A percentile compares a stretch with the other conserved stretches of the same genome.
phyloP scores from a whole-genome alignment of 2,113 vertebrate genomes.

The Leiothrix lutea region DNA sequence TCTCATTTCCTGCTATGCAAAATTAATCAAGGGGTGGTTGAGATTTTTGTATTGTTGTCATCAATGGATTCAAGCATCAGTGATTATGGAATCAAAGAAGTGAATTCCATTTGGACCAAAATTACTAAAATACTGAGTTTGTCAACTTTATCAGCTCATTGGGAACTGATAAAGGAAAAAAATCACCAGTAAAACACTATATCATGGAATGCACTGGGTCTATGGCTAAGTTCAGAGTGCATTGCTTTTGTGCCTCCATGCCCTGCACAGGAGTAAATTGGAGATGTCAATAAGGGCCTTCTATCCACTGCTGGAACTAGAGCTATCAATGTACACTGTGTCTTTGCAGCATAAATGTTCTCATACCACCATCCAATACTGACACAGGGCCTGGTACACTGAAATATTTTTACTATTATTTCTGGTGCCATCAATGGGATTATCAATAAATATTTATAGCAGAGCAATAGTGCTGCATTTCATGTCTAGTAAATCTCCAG shows the following conservation, averaged over 20 bases:
- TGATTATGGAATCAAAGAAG: neutral
- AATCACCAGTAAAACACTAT: neutral
- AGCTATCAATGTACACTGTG: neutral
- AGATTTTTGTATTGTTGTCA: neutral
- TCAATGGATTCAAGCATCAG: neutral
- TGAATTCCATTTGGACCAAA: neutral
- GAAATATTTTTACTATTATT: neutral
- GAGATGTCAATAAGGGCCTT: neutral
- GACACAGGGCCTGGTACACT: neutral
- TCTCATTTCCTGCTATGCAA: accelerated
- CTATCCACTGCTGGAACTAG: neutral
- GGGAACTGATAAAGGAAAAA: neutral
- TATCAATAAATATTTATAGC: neutral
- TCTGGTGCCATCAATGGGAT: neutral
- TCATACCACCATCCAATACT: neutral
- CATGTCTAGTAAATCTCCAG: neutral
- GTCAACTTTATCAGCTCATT: neutral
- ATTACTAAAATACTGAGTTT: neutral
- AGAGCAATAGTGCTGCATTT: neutral
- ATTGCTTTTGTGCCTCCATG: neutral
- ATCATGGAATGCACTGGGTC: neutral
- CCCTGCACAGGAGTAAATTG: neutral
- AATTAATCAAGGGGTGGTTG: neutral
- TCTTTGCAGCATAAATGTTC: neutral
- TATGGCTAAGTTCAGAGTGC: neutral